Conservation (phyloP, 2,113 vertebrate genomes). For the Guaruba guarouba region DNA sequence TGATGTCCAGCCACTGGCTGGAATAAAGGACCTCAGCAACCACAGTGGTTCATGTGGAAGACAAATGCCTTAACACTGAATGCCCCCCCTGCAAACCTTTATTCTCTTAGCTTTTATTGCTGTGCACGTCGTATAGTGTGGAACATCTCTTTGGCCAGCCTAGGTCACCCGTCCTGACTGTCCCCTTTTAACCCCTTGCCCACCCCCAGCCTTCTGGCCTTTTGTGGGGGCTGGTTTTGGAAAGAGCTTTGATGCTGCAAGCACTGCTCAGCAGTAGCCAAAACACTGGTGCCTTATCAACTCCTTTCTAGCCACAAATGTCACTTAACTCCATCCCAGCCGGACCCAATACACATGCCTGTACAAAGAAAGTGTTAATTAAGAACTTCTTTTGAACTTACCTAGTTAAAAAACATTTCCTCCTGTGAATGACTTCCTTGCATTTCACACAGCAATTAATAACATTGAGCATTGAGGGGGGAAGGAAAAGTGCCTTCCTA, state of each 20-base stretch:
- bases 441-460: neutral
- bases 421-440: neutral
- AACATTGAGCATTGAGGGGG: neutral
- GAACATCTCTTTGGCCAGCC: neutral
- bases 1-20: neutral
- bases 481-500: neutral
- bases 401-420: neutral
- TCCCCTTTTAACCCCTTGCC: neutral
- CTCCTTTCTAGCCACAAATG: neutral
- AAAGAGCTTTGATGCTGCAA: neutral
- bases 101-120: neutral
- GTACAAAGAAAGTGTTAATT: neutral
- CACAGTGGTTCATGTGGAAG: accelerated
- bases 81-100: accelerated
- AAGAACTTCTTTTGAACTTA: neutral
- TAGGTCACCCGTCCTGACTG: neutral
- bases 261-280: neutral
- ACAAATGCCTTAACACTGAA: neutral
- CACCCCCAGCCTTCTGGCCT: neutral
- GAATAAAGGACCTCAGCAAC: neutral
- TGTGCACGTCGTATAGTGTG: accelerated
- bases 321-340: neutral
- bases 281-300: neutral
- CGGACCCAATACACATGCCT: neutral
- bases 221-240: neutral